Evolutionary conservation across 1,140 invertebrate genomes (phyloP), one percentile per base, ranked within the genome.

Genomic region (Melitaea cinxia): DNA sequence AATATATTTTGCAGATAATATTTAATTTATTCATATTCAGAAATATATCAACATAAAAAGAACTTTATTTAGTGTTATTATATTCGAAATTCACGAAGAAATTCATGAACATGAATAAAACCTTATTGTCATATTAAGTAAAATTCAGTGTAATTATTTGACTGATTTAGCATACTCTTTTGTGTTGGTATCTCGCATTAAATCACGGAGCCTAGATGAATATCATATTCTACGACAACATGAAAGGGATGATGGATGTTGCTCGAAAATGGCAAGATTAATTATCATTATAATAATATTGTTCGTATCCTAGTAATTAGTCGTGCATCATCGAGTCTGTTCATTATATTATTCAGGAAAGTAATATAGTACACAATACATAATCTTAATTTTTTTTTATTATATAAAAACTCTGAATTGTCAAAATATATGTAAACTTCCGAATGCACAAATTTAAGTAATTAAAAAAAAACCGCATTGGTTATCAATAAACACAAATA

Each of bases 221-320:
- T 42, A 7, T 17, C 6, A 15, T 15, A 42, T 42, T 42, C 37
- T 42, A 42, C 14, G 37, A 15, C 37, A 42, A 37, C 12, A 37
- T 42, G 14, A 42, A 42, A 42, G 14, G 37, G 37, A 42, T 42
- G 37, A 42, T 42, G 37, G 37, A 42, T 42, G 37, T 42, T 42
- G 6, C 37, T 17, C 15, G 4, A 33, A 33, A 33, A 33, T 1
- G 30, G 37, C 9, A 17, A 42, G 37, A 42, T 19, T 42, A 42
- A 42, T 42, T 15, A 17, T 15, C 37, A 19, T 15, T 17, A 17
- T 17, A 17, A 42, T 15, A 17, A 17, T 2, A 15, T 42, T 17
- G 37, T 42, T 42, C 17, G 17, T 42, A 17, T 42, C 15, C 37
- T 17, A 17, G 37, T 42, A 42, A 42, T 42, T 17, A 42, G 15